Conservation (phyloP, 2,113 vertebrate genomes). For the Gymnogyps californianus region DNA sequence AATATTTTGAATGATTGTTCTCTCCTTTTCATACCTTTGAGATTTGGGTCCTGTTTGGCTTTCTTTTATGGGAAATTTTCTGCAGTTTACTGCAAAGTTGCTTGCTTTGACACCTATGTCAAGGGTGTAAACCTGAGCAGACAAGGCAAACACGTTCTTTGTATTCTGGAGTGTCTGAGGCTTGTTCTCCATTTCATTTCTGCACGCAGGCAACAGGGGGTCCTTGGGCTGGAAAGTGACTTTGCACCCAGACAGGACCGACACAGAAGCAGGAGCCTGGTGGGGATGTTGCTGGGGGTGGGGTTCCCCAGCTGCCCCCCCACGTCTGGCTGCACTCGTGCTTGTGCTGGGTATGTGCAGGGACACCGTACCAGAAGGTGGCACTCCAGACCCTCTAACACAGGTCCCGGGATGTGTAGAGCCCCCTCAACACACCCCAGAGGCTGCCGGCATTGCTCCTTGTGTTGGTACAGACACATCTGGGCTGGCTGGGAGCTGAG, state of each 20-base stretch:
- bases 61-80: not conserved
- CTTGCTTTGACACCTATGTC: not conserved
- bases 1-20: not conserved
- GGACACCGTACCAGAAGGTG: not conserved
- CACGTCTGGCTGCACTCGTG: fast-evolving
- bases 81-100: not conserved
- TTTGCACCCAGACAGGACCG: fast-evolving
- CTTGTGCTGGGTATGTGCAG: fast-evolving
- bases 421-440: no score
- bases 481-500: not conserved
- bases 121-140: not conserved
- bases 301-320: no score
- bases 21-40: not conserved
- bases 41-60: not conserved
- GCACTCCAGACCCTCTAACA: constrained; percentile 17
- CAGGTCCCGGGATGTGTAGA: fast-evolving
- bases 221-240: not conserved
- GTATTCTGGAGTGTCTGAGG: not conserved
- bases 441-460: fast-evolving
- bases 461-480: not conserved
- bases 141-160: not conserved
- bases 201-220: fast-evolving
- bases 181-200: not conserved
- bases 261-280: not conserved
- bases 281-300: not conserved